Conservation (phyloP, 2,113 vertebrate genomes). For the Hippocampus zosterae region DNA sequence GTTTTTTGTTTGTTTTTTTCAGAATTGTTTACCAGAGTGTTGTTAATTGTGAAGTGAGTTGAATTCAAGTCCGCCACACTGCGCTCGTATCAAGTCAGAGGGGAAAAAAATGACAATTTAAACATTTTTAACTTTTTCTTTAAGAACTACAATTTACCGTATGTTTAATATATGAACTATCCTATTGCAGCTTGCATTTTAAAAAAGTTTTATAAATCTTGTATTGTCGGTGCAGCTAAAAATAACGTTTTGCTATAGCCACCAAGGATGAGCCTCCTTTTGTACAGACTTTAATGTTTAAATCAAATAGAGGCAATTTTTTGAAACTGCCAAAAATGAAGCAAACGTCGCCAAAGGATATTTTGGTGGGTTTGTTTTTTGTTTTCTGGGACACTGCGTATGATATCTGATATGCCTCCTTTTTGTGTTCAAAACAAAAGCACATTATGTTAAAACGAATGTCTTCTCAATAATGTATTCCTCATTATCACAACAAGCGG, state of each 20-base stretch:
- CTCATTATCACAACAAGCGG: not conserved
- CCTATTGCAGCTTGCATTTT: not conserved
- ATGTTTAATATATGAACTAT: not conserved
- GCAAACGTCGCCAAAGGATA: slow-evolving; percentile 10
- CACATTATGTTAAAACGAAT: slow-evolving; percentile 26
- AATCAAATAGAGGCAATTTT: slow-evolving; percentile 23
- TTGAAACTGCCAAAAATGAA: slow-evolving; percentile 4
- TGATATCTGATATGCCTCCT: slow-evolving; percentile 4
- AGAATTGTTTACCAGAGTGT: not conserved
- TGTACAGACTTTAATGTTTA: slow-evolving; percentile 12
- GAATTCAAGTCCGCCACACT: not conserved
- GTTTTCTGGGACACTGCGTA: not conserved
- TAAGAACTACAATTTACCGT: not conserved
- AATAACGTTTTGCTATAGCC: slow-evolving; percentile 12
- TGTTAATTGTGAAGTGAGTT: not conserved
- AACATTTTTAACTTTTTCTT: not conserved
- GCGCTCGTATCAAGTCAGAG: not conserved
- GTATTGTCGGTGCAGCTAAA: slow-evolving; percentile 10
- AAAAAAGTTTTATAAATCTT: slow-evolving; percentile 1
- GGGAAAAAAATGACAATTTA: slow-evolving; percentile 2
- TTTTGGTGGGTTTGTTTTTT: slow-evolving; percentile 4
- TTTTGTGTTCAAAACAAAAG: not conserved
- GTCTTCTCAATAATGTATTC: slow-evolving; percentile 15
- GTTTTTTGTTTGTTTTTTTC: not conserved
- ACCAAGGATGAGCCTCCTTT: not conserved